Percentiles rank a stretch among this genome's conserved stretches.
These are phyloP conservation scores for Diadegma fenestrale DNA, from an alignment of 2,888 invertebrate species.

Conservation along the genomic window DNA sequence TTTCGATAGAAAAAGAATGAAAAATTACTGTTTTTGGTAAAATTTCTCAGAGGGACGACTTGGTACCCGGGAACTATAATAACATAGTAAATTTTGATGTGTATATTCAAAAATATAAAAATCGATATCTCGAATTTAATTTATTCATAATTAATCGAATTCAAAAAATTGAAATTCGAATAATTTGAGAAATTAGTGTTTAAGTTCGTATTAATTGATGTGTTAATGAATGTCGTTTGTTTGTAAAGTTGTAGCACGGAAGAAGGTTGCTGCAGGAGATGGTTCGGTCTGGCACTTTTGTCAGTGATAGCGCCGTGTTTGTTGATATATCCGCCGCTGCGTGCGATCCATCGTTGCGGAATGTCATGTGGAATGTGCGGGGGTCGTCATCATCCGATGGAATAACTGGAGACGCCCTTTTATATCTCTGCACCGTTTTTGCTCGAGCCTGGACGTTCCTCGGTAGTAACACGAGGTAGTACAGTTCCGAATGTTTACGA, in stretches of 20 bases:
- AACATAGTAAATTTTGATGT: no score
- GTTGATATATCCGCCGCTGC: slow-evolving; percentile 96
- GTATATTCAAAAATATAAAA: no score
- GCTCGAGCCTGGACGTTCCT: slow-evolving; percentile 71
- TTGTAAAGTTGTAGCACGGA: slow-evolving; percentile 85
- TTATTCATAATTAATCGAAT: no score
- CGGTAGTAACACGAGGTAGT: slow-evolving; percentile 66
- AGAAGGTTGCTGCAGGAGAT: slow-evolving; percentile 91
- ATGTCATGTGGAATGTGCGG: slow-evolving; percentile 93
- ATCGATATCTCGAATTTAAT: no score
- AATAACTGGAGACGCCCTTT: slow-evolving; percentile 84
- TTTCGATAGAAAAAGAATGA: no score
- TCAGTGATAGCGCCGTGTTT: slow-evolving; percentile 96
- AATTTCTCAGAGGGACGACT: no score
- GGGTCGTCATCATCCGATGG: slow-evolving; percentile 88
- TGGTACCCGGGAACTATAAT: no score
- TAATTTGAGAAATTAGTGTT: no score
- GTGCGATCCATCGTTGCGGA: slow-evolving; percentile 93
- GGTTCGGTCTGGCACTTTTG: slow-evolving; percentile 94
- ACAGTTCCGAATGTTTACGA: slow-evolving; percentile 82
- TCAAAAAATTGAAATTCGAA: no score
- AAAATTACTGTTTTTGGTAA: no score
- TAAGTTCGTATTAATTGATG: no score
- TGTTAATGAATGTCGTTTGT: slow-evolving; percentile 35
- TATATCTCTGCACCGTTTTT: slow-evolving; percentile 83